A percentile compares a stretch with the other conserved stretches of the same genome.
These are phyloP conservation scores for Polydrusus pterygomalis DNA, from an alignment of 2,888 invertebrate genomes.

Conservation along the genomic window DNA sequence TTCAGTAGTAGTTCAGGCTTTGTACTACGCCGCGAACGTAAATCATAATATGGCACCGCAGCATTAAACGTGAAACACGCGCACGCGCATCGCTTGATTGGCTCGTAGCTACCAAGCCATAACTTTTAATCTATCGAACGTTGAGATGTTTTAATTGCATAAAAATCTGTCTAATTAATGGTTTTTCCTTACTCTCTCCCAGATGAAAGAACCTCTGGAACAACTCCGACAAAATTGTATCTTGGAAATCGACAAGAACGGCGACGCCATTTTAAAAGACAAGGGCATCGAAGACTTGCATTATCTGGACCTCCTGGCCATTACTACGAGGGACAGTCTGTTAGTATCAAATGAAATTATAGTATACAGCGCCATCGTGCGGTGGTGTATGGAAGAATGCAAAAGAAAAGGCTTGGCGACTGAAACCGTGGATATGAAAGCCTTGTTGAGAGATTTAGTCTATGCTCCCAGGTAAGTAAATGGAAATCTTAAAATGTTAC, in stretches of 20 bases:
- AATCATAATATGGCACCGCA: no score
- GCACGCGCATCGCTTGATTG: no score
- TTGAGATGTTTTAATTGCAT: no score
- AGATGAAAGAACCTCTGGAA: conserved; percentile 74
- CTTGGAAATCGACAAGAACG: conserved; percentile 76
- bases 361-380: conserved; percentile 78
- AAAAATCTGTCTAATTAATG: no score
- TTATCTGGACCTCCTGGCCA: conserved; percentile 78
- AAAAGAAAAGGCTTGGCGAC: conserved; percentile 72
- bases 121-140: no score
- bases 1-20: no score
- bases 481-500: no score
- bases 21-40: no score
- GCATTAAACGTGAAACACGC: no score
- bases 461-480: conserved; percentile 65
- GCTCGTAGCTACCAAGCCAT: no score
- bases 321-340: conserved; percentile 81
- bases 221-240: conserved; percentile 81
- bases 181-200: conserved; percentile 12
- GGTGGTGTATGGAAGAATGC: conserved; percentile 77
- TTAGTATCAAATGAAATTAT: conserved; percentile 78
- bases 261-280: conserved; percentile 74
- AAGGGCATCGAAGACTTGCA: conserved; percentile 78
- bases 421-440: conserved; percentile 73
- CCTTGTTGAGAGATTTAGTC: conserved; percentile 70